These are phyloP conservation scores for Merops nubicus DNA, from an alignment of 2,113 vertebrate genomes.

Conservation along the genomic window DNA sequence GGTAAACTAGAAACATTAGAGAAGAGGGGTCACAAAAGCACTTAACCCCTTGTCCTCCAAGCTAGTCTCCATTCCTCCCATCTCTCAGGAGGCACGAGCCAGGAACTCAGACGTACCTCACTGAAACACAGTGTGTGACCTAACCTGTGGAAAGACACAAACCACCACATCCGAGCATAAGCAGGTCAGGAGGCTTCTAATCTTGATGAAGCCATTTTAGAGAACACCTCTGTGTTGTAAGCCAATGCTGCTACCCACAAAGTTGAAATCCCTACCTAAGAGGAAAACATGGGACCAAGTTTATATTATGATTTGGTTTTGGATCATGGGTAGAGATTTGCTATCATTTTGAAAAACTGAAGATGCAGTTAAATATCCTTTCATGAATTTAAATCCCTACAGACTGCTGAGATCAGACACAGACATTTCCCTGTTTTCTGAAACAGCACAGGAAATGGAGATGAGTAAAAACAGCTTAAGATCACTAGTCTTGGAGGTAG, in stretches of 20 bases:
- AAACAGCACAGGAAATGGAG: background rate
- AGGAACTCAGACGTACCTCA: background rate
- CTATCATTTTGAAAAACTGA: background rate
- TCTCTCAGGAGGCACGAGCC: background rate
- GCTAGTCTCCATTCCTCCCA: background rate
- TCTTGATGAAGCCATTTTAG: accelerated
- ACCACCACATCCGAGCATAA: background rate
- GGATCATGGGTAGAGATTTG: background rate
- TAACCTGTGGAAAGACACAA: background rate
- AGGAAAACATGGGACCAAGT: background rate
- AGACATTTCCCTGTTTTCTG: background rate
- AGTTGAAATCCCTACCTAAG: background rate
- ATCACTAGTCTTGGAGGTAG: background rate
- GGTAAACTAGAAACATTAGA: background rate
- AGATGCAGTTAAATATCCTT: background rate
- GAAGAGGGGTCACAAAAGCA: background rate
- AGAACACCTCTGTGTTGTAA: background rate
- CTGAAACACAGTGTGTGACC: background rate
- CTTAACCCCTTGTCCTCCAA: background rate
- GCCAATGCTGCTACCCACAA: background rate
- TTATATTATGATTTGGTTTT: background rate
- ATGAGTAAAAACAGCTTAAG: background rate
- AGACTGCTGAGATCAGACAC: background rate
- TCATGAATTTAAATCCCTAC: background rate
- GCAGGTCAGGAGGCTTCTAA: background rate